phyloP scores from a whole-genome alignment of 2,113 vertebrate genomes.

The Anhinga rufa region DNA sequence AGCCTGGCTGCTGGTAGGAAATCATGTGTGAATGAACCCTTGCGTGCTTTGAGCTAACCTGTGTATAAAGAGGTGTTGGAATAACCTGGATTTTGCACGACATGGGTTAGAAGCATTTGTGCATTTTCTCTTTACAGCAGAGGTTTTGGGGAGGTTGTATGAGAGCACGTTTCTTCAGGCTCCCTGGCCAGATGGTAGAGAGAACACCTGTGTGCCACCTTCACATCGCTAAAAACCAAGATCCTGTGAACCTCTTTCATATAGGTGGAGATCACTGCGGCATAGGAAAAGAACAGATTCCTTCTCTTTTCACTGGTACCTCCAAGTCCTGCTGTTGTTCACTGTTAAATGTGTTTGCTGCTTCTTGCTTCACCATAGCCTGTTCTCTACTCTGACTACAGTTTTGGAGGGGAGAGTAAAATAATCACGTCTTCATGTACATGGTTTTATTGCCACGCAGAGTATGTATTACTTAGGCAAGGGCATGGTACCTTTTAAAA shows the following conservation, averaged over 20 bases:
- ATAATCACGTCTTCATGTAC: neutral
- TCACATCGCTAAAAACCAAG: neutral
- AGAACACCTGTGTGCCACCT: fast-evolving
- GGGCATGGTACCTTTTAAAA: neutral
- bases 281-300: neutral
- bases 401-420: neutral
- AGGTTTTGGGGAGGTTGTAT: neutral
- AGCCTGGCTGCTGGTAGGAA: neutral
- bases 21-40: neutral
- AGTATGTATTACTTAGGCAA: neutral
- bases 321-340: neutral
- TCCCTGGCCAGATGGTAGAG: neutral
- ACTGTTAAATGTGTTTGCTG: neutral
- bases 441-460: neutral
- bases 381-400: neutral
- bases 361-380: neutral
- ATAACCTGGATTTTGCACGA: neutral
- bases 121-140: neutral
- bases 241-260: neutral
- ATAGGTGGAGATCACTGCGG: neutral
- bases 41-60: neutral
- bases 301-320: neutral
- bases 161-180: neutral
- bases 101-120: neutral
- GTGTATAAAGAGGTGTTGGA: neutral